Percentiles rank a stretch among this genome's conserved stretches.
phyloP scores from a whole-genome alignment of 2,797 vertebrate genomes.

The Mycteria americana region DNA sequence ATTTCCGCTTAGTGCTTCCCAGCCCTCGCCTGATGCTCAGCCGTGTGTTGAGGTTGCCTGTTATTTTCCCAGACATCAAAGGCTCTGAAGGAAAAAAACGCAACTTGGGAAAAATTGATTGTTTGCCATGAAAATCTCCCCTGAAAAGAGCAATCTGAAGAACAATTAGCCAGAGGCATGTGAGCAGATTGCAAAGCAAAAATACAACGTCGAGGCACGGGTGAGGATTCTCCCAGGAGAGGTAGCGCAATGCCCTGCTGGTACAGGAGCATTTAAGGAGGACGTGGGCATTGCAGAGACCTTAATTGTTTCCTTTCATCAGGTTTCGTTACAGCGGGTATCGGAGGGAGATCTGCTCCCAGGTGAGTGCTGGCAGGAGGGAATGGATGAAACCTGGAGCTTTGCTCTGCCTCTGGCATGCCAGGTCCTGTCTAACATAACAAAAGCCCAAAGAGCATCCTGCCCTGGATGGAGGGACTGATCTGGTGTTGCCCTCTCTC shows the following conservation, averaged over 20 bases:
- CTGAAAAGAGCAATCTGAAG: conserved; percentile 27
- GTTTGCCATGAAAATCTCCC: conserved; percentile 46
- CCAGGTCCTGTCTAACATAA: not conserved
- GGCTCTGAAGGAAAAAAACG: conserved; percentile 27
- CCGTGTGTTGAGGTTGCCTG: conserved; percentile 60
- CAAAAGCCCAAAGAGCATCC: not conserved
- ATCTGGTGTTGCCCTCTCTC: not conserved
- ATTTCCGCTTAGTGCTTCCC: conserved; percentile 66
- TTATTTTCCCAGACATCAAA: conserved; percentile 65
- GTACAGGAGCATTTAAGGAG: not conserved
- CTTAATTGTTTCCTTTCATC: not conserved
- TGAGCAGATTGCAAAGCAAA: not conserved
- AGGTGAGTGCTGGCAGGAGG: not conserved
- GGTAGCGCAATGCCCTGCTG: not conserved
- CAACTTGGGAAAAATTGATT: conserved; percentile 25
- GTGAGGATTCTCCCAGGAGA: not conserved
- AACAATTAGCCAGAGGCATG: conserved; percentile 23
- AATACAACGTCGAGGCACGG: accelerated
- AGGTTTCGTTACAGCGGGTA: not conserved
- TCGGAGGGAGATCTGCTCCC: not conserved
- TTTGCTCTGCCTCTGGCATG: not conserved
- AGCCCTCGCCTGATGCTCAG: conserved; percentile 52
- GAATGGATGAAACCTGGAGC: not conserved
- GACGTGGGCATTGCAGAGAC: not conserved
- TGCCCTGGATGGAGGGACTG: not conserved